A percentile compares a stretch with the other conserved stretches of the same genome.
Evolutionary conservation across 1,140 invertebrate genomes (phyloP).

Genomic region (Protaetia brevitarsis): DNA sequence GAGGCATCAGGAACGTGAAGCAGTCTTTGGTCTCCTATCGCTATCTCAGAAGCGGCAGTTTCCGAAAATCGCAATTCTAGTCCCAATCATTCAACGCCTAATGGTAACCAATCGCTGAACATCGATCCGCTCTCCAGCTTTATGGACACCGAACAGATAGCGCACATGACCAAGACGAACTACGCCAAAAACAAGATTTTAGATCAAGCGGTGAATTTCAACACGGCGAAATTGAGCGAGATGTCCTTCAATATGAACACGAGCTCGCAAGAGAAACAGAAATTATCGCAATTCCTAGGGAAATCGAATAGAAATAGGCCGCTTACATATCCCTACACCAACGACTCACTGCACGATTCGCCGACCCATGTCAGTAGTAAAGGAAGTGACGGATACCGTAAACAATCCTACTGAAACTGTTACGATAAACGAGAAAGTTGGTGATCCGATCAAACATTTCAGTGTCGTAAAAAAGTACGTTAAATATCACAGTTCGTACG

Average conservation of each 20-base stretch:
- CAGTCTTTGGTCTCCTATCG: constrained; percentile 79
- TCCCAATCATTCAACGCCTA: background rate
- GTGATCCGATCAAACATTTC: background rate
- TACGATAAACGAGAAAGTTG: background rate
- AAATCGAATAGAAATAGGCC: constrained; percentile 39
- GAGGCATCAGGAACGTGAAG: constrained; percentile 76
- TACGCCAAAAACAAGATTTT: constrained; percentile 47
- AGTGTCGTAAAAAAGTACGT: background rate
- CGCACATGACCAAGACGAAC: constrained; percentile 46
- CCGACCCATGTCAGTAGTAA: background rate
- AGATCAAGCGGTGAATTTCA: constrained; percentile 37
- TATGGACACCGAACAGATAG: constrained; percentile 48
- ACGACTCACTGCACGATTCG: background rate
- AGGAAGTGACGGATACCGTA: background rate
- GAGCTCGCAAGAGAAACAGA: constrained; percentile 26
- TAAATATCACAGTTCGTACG: background rate
- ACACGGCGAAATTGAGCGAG: constrained; percentile 27
- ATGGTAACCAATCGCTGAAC: background rate
- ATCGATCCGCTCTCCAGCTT: constrained; percentile 26
- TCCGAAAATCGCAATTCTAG: constrained; percentile 13
- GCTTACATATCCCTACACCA: constrained; percentile 46
- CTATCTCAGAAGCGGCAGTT: constrained; percentile 57
- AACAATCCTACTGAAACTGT: background rate
- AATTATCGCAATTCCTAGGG: constrained; percentile 36
- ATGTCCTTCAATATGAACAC: background rate